Conservation (phyloP, 2,797 vertebrate genomes). For the Takifugu rubripes region DNA sequence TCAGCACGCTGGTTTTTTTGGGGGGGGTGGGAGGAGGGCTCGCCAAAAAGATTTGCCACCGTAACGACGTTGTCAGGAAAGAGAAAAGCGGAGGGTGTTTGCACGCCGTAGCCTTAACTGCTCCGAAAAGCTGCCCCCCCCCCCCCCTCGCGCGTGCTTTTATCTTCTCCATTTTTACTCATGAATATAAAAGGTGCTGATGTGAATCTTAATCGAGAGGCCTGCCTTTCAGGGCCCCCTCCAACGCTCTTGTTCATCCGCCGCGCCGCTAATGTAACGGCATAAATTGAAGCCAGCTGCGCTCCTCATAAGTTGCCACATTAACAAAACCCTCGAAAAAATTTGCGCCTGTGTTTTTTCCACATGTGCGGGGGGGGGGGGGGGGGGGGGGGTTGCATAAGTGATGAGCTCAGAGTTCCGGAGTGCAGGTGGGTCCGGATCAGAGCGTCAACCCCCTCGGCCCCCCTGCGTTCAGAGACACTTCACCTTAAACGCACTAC, state of each 20-base stretch:
- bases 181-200: conserved; percentile 33
- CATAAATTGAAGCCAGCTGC: conserved; percentile 69
- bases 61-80: conserved; percentile 47
- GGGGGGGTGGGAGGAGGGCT: conserved; percentile 32
- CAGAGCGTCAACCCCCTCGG: conserved; percentile 40
- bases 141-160: too few relatives aligned
- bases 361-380: conserved; percentile 16
- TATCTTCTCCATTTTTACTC: conserved; percentile 23
- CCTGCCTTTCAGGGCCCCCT: conserved; percentile 56
- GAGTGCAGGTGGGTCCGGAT: conserved; percentile 57
- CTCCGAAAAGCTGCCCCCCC: conserved; percentile 9
- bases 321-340: conserved; percentile 36
- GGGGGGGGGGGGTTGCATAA: conserved; percentile 38
- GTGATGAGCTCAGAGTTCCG: conserved; percentile 62
- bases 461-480: conserved; percentile 44
- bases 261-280: conserved; percentile 53
- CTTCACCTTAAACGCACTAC: conserved; percentile 61
- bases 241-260: conserved; percentile 58
- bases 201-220: conserved; percentile 61
- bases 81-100: neutral
- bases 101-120: conserved; percentile 11
- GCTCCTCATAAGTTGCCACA: conserved; percentile 55
- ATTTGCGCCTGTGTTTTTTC: conserved; percentile 18
- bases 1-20: conserved; percentile 33
- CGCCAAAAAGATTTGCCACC: conserved; percentile 35